Evolutionary conservation across 2,797 vertebrate genomes (phyloP).

Genomic region (Alauda arvensis): DNA sequence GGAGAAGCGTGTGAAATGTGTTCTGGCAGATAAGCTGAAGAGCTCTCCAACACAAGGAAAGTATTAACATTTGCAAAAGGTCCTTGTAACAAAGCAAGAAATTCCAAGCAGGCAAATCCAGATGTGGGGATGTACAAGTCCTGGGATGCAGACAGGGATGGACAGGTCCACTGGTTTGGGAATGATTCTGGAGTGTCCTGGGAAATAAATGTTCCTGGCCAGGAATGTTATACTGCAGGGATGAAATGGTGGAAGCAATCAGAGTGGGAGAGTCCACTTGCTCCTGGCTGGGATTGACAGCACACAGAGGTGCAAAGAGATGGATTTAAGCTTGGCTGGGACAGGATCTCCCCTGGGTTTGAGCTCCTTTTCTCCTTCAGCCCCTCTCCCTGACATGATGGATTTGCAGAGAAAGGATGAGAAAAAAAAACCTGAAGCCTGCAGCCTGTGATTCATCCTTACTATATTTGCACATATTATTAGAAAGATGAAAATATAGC

Average conservation of each 20-base stretch:
- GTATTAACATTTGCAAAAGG: conserved; percentile 62
- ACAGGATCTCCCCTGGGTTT: neutral
- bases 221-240: neutral
- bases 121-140: neutral
- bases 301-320: neutral
- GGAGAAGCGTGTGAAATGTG: conserved; percentile 62
- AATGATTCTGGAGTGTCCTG: neutral
- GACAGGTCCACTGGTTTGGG: neutral
- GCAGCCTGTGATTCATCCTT: conserved; percentile 57
- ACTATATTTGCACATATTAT: conserved; percentile 60
- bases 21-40: conserved; percentile 52
- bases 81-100: conserved; percentile 29
- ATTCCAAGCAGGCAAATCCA: conserved; percentile 29
- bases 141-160: neutral
- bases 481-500: conserved; percentile 59
- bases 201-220: neutral
- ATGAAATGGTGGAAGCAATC: neutral
- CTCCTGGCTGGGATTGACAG: neutral
- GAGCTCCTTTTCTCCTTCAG: neutral
- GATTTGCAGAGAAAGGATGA: conserved; percentile 18
- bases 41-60: conserved; percentile 46
- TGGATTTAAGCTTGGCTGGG: neutral
- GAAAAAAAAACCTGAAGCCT: conserved; percentile 2
- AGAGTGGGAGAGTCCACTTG: neutral
- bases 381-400: neutral